Evolutionary conservation across 2,888 invertebrate genomes (phyloP), one percentile per base, ranked within the genome.

Genomic region (Drosophila emarginata): DNA sequence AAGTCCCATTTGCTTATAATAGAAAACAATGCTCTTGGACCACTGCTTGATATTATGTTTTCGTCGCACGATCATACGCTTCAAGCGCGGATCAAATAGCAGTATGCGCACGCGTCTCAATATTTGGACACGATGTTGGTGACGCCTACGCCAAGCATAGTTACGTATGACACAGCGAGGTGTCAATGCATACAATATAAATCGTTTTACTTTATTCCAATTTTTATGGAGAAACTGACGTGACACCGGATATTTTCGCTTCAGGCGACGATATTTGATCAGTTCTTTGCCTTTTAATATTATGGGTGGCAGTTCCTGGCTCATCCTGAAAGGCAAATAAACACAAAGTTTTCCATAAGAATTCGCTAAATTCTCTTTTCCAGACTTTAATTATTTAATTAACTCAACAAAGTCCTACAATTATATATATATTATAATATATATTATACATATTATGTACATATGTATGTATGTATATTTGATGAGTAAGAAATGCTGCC

Each of bases 161-260:
- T 61, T 76, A 39, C 89, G 88, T 2, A 91, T 45, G 4, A 90
- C 74, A n/a, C 88, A 82, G 21, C 84, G 89, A 1, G 89, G 89
- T 28, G 65, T 82, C 3, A 89, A 68, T 2, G 90, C 89, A 63
- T 90, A 87, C 56, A 80, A 64, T 5, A 91, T 74, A 26, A 90
- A 91, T 23, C 85, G 85, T 59, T 87, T 78, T 0, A 86, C 88
- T 32, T 89, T 89, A 26, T 54, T 68, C 77, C 89, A 87, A 65
- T 91, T 91, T 2, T 72, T 71, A 1, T 76, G 70, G 2, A 91
- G 68, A 59, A 90, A 90, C 2, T 74, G 64, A 2, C 70, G 23
- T 0, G 90, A 88, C 9, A 91, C 90, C 9, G 89, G 88, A 73
- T 88, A 90, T 70, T 88, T 91, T 2, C 83, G 81, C 50, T 83